Conservation (phyloP, 2,113 vertebrate genomes). For the Calyptomena viridis region DNA sequence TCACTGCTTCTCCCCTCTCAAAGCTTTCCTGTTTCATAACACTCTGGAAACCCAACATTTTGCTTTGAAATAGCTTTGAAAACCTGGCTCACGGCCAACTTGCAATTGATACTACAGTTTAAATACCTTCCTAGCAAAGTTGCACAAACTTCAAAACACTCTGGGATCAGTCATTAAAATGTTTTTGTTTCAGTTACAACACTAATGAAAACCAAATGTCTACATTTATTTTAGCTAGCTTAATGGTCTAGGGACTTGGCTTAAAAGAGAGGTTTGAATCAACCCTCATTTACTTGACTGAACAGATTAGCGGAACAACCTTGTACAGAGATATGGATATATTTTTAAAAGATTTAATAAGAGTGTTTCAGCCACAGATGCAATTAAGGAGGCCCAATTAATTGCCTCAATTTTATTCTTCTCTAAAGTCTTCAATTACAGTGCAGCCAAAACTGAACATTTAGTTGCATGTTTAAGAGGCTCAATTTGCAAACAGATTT, state of each 20-base stretch:
- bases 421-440: background rate
- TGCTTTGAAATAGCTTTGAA: slow-evolving; percentile 65
- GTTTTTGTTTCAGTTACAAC: slow-evolving; percentile 77
- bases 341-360: slow-evolving; percentile 30
- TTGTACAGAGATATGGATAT: background rate
- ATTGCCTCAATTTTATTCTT: slow-evolving; percentile 18
- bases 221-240: slow-evolving; percentile 63
- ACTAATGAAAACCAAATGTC: slow-evolving; percentile 79
- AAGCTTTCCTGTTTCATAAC: background rate
- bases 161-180: slow-evolving; percentile 74
- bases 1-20: background rate
- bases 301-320: slow-evolving; percentile 27
- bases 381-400: slow-evolving; percentile 56
- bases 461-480: background rate
- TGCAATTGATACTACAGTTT: slow-evolving; percentile 72
- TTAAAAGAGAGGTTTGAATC: slow-evolving; percentile 56
- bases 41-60: slow-evolving; percentile 56
- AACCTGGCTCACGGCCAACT: slow-evolving; percentile 60
- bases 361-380: slow-evolving; percentile 33
- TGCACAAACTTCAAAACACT: slow-evolving; percentile 78
- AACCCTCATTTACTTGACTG: slow-evolving; percentile 51
- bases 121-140: slow-evolving; percentile 74
- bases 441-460: background rate
- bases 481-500: background rate
- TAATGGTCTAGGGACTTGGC: slow-evolving; percentile 68